Evolutionary conservation across 2,113 vertebrate genomes (phyloP).

Genomic region (Bubo scandiacus): DNA sequence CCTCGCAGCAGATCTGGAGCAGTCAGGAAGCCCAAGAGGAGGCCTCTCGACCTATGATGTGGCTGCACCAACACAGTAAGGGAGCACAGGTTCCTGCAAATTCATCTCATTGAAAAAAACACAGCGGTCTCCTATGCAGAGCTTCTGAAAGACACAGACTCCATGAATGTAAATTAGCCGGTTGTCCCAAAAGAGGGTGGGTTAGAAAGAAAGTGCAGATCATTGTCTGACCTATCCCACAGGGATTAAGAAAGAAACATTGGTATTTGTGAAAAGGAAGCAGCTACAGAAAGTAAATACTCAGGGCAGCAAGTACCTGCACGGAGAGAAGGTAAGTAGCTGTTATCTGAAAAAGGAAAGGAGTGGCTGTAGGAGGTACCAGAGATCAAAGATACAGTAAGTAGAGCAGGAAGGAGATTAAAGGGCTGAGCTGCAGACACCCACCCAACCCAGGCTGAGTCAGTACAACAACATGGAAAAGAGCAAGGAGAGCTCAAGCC

Average conservation of each 20-base stretch:
- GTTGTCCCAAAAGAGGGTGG: background rate
- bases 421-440: background rate
- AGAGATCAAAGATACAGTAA: background rate
- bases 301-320: background rate
- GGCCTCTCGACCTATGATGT: background rate
- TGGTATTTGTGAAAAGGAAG: background rate
- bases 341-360: background rate
- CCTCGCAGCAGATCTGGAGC: background rate
- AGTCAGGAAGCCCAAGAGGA: background rate
- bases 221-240: background rate
- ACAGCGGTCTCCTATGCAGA: background rate
- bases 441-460: background rate
- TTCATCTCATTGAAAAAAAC: background rate
- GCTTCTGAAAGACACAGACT: background rate
- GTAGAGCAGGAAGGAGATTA: background rate
- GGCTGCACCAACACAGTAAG: background rate
- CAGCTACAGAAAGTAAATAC: background rate
- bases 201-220: background rate
- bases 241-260: background rate
- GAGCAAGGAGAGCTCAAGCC: background rate
- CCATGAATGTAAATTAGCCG: background rate
- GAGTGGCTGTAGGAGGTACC: background rate
- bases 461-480: background rate
- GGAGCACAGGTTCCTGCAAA: background rate
- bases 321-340: background rate